Base-by-base conservation (phyloP, 2,797 vertebrate species). In the Picus viridis region DNA sequence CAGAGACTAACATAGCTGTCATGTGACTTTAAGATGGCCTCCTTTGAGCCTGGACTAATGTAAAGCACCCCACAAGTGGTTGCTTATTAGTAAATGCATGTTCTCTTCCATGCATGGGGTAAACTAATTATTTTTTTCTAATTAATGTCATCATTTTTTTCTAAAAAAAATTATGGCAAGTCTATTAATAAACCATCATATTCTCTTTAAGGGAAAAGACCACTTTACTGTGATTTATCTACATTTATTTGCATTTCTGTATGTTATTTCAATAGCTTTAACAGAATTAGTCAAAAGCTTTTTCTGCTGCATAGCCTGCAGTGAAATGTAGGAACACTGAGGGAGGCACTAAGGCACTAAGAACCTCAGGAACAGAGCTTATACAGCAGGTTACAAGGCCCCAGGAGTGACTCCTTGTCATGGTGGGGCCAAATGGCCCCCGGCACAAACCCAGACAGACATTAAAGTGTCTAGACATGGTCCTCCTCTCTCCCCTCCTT, bases 201-300 rank as follows among this genome's bases (percentile, higher is more conserved):
- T 2, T 29, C 12, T 57, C 45, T 89, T 94, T 90, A 32, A 88
- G 36, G 36, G 64, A 56, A 27, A 10, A 78, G 32, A 36, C 2
- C 30, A 20, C 8, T 93, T 57, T 19, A 65, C 69, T 69, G 45
- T 78, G 56, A 89, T 68, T 83, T 8, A 0, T 19, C 59, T 54
- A 59, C 58, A 84, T 75, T 79, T 89, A 72, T 95, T 91, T 92
- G 71, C 74, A 80, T 92, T 96, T 90, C 73, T 83, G 12, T 82
- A 29, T 15, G 23, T 47, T 89, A 83, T 90, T 93, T 91, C 63
- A 85, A 56, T 41, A 69, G 30, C 72, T 92, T 86, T 74, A 87
- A 86, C 34, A 27, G 78, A 94, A 92, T 93, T 92, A 94, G 58
- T 86, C 83, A 90, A 89, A 94, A 87, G 51, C 43, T 80, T n/a